A percentile compares a stretch with the other conserved stretches of the same genome.
phyloP scores from a whole-genome alignment of 1,140 invertebrate species.

The Eubasilissa regina region DNA sequence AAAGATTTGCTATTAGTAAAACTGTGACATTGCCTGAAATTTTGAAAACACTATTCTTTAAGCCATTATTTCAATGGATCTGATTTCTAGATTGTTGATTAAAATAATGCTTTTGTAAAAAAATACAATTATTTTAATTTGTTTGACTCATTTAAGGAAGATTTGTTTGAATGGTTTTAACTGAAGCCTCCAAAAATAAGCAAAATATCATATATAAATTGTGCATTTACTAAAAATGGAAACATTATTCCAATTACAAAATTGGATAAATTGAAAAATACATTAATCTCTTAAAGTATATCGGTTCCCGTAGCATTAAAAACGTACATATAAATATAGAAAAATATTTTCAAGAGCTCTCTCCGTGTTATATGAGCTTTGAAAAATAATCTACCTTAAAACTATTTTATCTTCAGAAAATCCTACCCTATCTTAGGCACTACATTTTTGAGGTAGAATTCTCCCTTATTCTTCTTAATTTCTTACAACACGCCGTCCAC shows the following conservation, averaged over 20 bases:
- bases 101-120: too few relatives aligned
- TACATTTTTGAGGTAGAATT: constrained; percentile 45
- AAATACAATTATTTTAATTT: too few relatives aligned
- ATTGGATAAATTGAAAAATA: too few relatives aligned
- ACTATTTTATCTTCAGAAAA: constrained; percentile 41
- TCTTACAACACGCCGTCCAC: not conserved
- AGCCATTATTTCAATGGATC: too few relatives aligned
- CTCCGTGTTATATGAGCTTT: constrained; percentile 13
- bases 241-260: too few relatives aligned
- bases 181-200: not conserved
- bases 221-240: too few relatives aligned
- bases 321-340: constrained; percentile 23
- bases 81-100: too few relatives aligned
- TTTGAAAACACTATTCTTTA: too few relatives aligned
- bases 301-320: constrained; percentile 4
- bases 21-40: too few relatives aligned
- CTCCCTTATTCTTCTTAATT: constrained; percentile 6
- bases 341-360: constrained; percentile 31
- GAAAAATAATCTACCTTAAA: constrained; percentile 14
- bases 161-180: too few relatives aligned
- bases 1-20: too few relatives aligned
- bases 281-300: not conserved
- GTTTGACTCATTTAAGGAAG: too few relatives aligned
- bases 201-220: not conserved
- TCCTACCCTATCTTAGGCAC: constrained; percentile 25